Conservation (phyloP, 1,140 invertebrate genomes). For the Drosophila athabasca region DNA sequence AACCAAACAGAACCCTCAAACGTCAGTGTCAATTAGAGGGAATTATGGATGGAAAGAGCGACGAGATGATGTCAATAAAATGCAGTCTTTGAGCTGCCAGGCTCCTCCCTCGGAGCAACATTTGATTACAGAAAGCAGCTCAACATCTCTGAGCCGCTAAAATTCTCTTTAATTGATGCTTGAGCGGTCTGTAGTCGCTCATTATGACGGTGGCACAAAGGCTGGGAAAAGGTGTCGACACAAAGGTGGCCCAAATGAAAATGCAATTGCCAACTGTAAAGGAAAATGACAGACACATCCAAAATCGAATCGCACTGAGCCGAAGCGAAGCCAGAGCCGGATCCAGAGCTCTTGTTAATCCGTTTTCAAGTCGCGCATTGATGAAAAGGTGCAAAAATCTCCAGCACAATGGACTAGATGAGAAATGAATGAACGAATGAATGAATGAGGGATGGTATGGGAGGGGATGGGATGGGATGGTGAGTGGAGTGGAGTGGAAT, state of each 20-base stretch:
- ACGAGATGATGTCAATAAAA: background rate
- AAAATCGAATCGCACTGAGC: slow-evolving; percentile 25
- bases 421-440: slow-evolving; percentile 1
- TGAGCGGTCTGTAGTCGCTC: slow-evolving; percentile 63
- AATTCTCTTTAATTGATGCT: slow-evolving; percentile 71
- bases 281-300: slow-evolving; percentile 60
- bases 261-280: slow-evolving; percentile 49
- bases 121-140: slow-evolving; percentile 33
- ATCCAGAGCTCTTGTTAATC: slow-evolving; percentile 53
- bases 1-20: slow-evolving; percentile 49
- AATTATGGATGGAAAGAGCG: slow-evolving; percentile 40
- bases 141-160: slow-evolving; percentile 42
- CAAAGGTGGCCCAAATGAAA: slow-evolving; percentile 54
- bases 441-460: background rate
- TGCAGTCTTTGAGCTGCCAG: background rate
- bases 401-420: slow-evolving; percentile 47
- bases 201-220: slow-evolving; percentile 48
- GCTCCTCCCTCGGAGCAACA: slow-evolving; percentile 3
- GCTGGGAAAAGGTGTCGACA: slow-evolving; percentile 58
- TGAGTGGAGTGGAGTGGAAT: background rate
- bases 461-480: background rate
- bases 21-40: slow-evolving; percentile 73
- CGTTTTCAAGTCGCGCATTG: slow-evolving; percentile 36
- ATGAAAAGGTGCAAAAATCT: slow-evolving; percentile 62
- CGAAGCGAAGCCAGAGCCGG: background rate